Conservation (phyloP, 2,888 invertebrate genomes). For the Unio pictorum region DNA sequence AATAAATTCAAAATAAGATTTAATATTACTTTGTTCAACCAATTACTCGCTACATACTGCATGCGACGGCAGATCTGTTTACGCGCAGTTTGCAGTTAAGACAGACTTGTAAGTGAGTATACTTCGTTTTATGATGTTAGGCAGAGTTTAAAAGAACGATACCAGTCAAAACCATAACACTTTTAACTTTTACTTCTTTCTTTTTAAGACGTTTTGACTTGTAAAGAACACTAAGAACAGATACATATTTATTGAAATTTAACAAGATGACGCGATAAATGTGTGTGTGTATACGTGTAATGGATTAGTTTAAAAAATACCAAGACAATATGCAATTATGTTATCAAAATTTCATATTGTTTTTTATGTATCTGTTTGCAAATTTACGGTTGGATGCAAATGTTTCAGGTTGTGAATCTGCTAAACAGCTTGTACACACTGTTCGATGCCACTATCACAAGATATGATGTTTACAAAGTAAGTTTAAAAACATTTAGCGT, state of each 20-base stretch:
- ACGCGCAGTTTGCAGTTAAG: neutral
- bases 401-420: slow-evolving; percentile 57
- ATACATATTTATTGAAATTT: too few species aligned
- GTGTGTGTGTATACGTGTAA: too few species aligned
- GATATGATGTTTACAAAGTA: slow-evolving; percentile 66
- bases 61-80: neutral
- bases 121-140: too few species aligned
- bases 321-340: too few species aligned
- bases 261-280: too few species aligned
- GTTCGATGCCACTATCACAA: slow-evolving; percentile 64
- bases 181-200: too few species aligned
- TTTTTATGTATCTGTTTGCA: neutral
- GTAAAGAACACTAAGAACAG: too few species aligned
- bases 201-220: too few species aligned
- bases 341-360: too few species aligned
- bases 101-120: neutral
- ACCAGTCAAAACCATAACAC: too few species aligned
- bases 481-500: neutral
- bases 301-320: neutral
- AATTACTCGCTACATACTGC: neutral
- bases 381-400: neutral
- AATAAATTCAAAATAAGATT: neutral
- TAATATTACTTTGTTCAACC: neutral
- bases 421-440: slow-evolving; percentile 62
- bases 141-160: too few species aligned